phyloP scores from a whole-genome alignment of 2,797 vertebrate species.

The Lemur catta region DNA sequence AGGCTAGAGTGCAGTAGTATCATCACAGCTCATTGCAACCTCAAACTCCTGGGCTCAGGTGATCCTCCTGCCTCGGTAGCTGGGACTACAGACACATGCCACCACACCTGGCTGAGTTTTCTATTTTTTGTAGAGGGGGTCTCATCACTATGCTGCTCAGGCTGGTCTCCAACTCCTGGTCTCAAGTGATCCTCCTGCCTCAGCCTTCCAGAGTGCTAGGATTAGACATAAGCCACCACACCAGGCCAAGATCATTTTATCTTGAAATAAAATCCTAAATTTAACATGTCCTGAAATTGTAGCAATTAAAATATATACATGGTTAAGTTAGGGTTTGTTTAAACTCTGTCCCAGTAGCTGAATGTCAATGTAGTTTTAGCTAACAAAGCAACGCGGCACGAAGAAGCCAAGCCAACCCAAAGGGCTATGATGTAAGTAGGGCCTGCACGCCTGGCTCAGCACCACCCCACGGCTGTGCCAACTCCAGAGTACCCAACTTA shows the following conservation, averaged over 20 bases:
- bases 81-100: too few relatives aligned
- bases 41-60: too few relatives aligned
- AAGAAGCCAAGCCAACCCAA: background rate
- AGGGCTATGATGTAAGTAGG: fast-evolving
- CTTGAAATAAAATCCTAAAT: background rate
- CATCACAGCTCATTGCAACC: too few relatives aligned
- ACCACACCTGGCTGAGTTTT: too few relatives aligned
- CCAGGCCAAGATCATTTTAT: background rate
- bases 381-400: background rate
- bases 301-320: background rate
- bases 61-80: too few relatives aligned
- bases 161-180: too few relatives aligned
- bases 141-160: too few relatives aligned
- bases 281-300: background rate
- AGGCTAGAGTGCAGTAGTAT: too few relatives aligned
- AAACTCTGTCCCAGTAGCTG: background rate
- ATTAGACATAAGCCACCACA: too few relatives aligned
- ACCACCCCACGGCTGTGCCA: background rate
- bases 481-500: background rate
- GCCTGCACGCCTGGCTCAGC: background rate
- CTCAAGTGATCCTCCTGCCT: too few relatives aligned
- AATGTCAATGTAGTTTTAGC: background rate
- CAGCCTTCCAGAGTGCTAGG: too few relatives aligned
- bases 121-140: too few relatives aligned
- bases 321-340: background rate